Base-by-base conservation (phyloP, 2,888 invertebrate genomes). In the Orchestes rusci region DNA sequence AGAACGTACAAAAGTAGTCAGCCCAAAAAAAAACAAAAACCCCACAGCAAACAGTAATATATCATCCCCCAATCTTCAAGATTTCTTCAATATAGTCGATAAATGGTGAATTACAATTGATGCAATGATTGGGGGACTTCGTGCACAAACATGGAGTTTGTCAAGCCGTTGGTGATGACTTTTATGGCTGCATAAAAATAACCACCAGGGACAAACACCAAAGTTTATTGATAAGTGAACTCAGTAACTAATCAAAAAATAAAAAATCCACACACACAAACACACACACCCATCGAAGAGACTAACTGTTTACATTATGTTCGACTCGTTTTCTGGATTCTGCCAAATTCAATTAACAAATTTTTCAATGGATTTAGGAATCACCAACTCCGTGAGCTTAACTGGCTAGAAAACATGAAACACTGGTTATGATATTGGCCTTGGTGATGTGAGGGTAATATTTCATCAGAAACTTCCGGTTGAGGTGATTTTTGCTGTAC, bases 231-330 rank as follows among this genome's bases (percentile, higher is more conserved):
- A 57, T 63, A 63, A 62, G 64, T 66, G 64, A 63, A 64, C 61
- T 61, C 65, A 65, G 66, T 66, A 54, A 63, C 65, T 66, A 67
- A 67, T 61, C 56, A 65, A 56, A 53, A 58, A 51, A 42, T 53
- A 56, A 56, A 57, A 62, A 59, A 62, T 65, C 62, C 65, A 59
- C 64, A 64, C 67, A 61, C 68, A 66, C 68, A 66, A 66, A 64
- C 65, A 67, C 67, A 67, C 68, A 67, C 68, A 68, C 67, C 66
- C 68, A 66, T 66, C 68, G 67, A 66, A 50, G 62, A 59, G 62
- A 67, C 65, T 66, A 67, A 66, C 64, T 67, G 63, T 64, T 67
- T 67, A 67, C 65, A 64, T 63, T 64, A 59, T 62, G 59, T 62
- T 61, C 61, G 64, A 62, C 62, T 62, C 62, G 62, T 62, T 53